Percentiles rank a stretch among this genome's conserved stretches.
These are phyloP conservation scores for Epicauta chinensis DNA, from an alignment of 1,140 invertebrate genomes.

Conservation along the genomic window DNA sequence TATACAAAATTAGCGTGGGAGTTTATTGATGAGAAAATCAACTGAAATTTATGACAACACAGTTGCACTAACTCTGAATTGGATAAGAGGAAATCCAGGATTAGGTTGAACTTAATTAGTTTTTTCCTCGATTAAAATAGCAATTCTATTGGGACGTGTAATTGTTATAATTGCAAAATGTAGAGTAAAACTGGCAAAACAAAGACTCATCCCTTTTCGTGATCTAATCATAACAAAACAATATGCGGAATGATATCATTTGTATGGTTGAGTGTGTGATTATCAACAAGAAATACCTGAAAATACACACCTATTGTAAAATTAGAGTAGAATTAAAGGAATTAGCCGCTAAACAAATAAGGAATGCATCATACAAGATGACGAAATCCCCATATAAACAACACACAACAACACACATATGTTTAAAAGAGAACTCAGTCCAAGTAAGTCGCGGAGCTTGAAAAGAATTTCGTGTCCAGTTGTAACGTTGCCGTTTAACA, in stretches of 20 bases:
- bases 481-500: no score
- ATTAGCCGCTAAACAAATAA: background rate
- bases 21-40: no score
- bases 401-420: constrained; percentile 4
- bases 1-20: no score
- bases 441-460: constrained; percentile 4
- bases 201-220: no score
- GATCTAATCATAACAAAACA: no score
- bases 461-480: background rate
- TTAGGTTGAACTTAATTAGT: constrained; percentile 14
- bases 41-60: no score
- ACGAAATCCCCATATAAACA: constrained; percentile 3
- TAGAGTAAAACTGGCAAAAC: no score
- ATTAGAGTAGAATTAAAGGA: background rate
- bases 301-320: constrained; percentile 2
- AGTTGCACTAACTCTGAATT: no score
- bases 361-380: constrained; percentile 4
- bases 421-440: constrained; percentile 8
- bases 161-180: no score
- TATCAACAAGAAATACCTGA: no score
- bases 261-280: no score
- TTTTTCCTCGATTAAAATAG: background rate
- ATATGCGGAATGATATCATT: no score
- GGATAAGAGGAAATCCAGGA: background rate
- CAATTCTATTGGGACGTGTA: constrained; percentile 1